Conservation (phyloP, 2,888 invertebrate species). For the Ditula angustiorana region DNA sequence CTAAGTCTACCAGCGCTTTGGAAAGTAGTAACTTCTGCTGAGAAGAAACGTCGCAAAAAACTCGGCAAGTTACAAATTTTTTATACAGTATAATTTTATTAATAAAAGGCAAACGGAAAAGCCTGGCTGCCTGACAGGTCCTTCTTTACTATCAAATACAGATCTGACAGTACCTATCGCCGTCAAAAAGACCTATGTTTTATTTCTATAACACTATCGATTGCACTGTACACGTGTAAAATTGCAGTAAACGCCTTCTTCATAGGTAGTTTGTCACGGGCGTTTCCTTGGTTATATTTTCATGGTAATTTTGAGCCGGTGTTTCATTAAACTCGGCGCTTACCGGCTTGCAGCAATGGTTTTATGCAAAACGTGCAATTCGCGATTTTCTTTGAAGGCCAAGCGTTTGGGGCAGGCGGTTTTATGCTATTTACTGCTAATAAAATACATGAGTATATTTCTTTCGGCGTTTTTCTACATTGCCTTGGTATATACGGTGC, state of each 20-base stretch:
- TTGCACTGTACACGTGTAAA: constrained; percentile 1
- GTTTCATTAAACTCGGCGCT: constrained; percentile 50
- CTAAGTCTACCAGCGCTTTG: too few species aligned
- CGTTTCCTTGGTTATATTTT: constrained; percentile 31
- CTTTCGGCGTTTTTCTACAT: background rate
- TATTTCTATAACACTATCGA: too few species aligned
- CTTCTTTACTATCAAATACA: too few species aligned
- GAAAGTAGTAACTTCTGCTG: too few species aligned
- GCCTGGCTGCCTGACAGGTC: too few species aligned
- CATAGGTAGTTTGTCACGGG: constrained; percentile 23
- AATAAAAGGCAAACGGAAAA: too few species aligned
- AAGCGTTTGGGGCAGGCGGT: constrained; percentile 47
- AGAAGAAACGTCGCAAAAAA: too few species aligned
- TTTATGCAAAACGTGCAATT: constrained; percentile 53
- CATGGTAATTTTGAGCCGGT: constrained; percentile 29
- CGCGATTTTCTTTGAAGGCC: constrained; percentile 56
- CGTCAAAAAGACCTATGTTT: too few species aligned
- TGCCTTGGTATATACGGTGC: background rate
- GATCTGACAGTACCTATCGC: too few species aligned
- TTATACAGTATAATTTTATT: too few species aligned
- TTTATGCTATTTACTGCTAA: constrained; percentile 38
- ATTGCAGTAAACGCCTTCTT: constrained; percentile 15
- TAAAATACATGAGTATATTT: constrained; percentile 8
- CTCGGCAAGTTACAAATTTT: too few species aligned
- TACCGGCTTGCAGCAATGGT: constrained; percentile 50